Base-by-base conservation (phyloP, 2,797 vertebrate genomes). In the Myoxocephalus aenaeus region DNA sequence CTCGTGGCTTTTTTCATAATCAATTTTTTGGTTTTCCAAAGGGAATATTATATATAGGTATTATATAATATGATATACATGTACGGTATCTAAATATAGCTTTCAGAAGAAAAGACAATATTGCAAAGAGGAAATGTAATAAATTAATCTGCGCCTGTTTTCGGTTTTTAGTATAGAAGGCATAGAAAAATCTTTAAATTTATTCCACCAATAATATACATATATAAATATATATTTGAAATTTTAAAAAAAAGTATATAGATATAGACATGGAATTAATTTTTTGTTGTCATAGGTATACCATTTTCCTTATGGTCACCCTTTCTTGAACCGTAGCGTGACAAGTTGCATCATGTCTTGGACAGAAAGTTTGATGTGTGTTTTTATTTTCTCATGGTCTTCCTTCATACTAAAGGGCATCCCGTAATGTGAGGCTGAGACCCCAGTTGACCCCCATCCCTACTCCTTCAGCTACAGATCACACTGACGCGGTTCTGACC, bases 1-100 rank as follows among this genome's bases (percentile, higher is more conserved):
- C 95, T 96, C 94, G 95, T 95, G 95, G 95, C 95, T 96, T 96
- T 94, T 96, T 95, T 95, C 94, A 94, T 93, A 95, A 93, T 95
- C 92, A 93, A 89, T 91, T 89, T 93, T 94, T 93, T 80, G 91
- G 79, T 93, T 94, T 93, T 94, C 94, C 92, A 95, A 94, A 94
- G 92, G 93, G 90, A 94, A 92, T 91, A 92, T 88, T 92, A 94
- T 91, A 90, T 91, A 90, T 92, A 93, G 79, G 89, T 93, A 93
- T 90, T 89, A 92, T 86, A 92, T 92, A 86, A 91, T 85, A 90
- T 87, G 72, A 90, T 88, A 90, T 91, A 88, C 86, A 93, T 94
- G 85, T 95, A n/a, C n/a, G n/a, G n/a, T n/a, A 95, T 94, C 89
- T 93, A 93, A 91, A 93, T 92, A 95, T 94, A 95, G 94, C 93